Conservation (phyloP, 2,888 invertebrate genomes). For the Drosophila nr. medialis region DNA sequence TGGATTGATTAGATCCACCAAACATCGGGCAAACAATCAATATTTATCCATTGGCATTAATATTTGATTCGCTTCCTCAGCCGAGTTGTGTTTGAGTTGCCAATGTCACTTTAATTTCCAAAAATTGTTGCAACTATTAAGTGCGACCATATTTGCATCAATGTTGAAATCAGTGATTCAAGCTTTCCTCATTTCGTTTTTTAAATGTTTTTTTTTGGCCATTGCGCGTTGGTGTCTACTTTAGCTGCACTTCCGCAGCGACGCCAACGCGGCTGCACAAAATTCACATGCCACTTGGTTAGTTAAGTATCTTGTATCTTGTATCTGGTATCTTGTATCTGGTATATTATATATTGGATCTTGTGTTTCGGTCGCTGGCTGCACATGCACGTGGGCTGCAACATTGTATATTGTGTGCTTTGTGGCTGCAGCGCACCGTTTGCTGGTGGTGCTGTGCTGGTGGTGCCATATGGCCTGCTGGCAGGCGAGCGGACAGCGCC, state of each 20-base stretch:
- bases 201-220: neutral
- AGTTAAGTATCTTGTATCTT: slow-evolving; percentile 21
- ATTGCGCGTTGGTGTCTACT: slow-evolving; percentile 31
- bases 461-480: slow-evolving; percentile 61
- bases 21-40: neutral
- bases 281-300: slow-evolving; percentile 51
- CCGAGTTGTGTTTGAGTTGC: neutral
- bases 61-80: neutral
- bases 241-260: slow-evolving; percentile 68
- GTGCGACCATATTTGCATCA: slow-evolving; percentile 46
- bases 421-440: neutral
- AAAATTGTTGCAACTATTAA: slow-evolving; percentile 1
- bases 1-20: neutral
- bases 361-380: slow-evolving; percentile 36
- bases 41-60: neutral
- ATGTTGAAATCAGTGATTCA: slow-evolving; percentile 33
- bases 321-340: slow-evolving; percentile 22
- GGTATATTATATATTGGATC: neutral
- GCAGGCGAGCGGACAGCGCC: slow-evolving; percentile 54
- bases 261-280: slow-evolving; percentile 46
- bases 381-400: slow-evolving; percentile 55
- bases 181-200: slow-evolving; percentile 20
- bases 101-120: slow-evolving; percentile 1
- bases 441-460: slow-evolving; percentile 4
- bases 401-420: neutral